phyloP scores from a whole-genome alignment of 2,113 vertebrate species.

The Bolborhynchus lineola region DNA sequence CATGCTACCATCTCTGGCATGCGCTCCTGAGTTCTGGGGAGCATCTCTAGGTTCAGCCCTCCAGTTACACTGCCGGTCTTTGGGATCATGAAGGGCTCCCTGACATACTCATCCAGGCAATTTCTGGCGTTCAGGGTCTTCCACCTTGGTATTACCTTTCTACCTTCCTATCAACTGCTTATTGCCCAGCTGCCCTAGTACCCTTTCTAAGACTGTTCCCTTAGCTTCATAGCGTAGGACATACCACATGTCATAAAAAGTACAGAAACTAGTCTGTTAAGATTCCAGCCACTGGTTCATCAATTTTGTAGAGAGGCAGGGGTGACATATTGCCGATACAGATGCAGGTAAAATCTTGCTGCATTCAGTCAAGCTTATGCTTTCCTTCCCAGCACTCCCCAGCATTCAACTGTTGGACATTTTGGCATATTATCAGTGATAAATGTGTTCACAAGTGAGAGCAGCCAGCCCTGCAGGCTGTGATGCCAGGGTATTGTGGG shows the following conservation, averaged over 20 bases:
- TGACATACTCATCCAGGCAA: background rate
- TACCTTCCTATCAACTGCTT: background rate
- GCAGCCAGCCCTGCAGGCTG: background rate
- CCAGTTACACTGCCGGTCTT: background rate
- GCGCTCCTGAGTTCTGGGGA: accelerated
- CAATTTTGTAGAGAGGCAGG: background rate
- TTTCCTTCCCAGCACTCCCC: background rate
- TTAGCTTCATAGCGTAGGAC: background rate
- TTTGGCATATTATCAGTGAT: background rate
- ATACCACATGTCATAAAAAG: background rate
- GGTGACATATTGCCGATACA: background rate
- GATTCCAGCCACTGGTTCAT: background rate
- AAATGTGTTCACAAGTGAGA: constrained; percentile 2
- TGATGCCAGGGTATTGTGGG: background rate
- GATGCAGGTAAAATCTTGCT: background rate
- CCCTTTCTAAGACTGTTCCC: background rate
- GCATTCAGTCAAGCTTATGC: background rate
- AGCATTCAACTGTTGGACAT: background rate
- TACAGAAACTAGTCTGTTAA: background rate
- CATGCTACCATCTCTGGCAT: background rate
- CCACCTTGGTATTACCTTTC: background rate
- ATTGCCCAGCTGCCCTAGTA: background rate
- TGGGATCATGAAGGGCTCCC: background rate
- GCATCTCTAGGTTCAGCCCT: background rate
- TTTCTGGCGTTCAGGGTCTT: background rate